phyloP scores from a whole-genome alignment of 2,113 vertebrate species.

The Serilophus lunatus region DNA sequence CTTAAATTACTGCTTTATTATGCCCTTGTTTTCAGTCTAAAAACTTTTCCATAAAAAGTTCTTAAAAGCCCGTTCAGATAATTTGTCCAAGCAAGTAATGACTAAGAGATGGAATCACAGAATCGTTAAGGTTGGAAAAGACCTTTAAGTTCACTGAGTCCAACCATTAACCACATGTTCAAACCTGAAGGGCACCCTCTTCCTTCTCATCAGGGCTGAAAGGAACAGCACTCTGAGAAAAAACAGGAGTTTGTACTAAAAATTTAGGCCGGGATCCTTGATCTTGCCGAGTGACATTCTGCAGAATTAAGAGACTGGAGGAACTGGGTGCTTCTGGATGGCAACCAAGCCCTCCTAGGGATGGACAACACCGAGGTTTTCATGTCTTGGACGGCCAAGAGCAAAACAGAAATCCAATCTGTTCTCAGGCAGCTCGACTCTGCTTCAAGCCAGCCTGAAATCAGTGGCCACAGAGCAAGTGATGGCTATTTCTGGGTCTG shows the following conservation, averaged over 20 bases:
- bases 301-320: neutral
- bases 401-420: neutral
- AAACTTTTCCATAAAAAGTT: conserved; percentile 53
- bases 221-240: neutral
- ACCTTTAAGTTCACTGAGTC: neutral
- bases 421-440: neutral
- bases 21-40: conserved; percentile 60
- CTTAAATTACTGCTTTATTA: conserved; percentile 66
- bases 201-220: neutral
- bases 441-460: neutral
- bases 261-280: neutral
- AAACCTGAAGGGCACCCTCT: neutral
- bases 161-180: neutral
- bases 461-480: neutral
- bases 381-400: neutral
- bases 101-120: neutral
- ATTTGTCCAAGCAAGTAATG: conserved; percentile 41
- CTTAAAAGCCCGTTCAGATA: conserved; percentile 61
- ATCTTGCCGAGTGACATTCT: neutral
- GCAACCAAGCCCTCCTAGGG: neutral
- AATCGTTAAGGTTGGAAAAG: neutral
- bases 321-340: neutral
- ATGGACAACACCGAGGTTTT: neutral
- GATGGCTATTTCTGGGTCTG: neutral
- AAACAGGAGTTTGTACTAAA: neutral